Conservation (phyloP, 2,888 invertebrate genomes). For the Deroplatys truncata region DNA sequence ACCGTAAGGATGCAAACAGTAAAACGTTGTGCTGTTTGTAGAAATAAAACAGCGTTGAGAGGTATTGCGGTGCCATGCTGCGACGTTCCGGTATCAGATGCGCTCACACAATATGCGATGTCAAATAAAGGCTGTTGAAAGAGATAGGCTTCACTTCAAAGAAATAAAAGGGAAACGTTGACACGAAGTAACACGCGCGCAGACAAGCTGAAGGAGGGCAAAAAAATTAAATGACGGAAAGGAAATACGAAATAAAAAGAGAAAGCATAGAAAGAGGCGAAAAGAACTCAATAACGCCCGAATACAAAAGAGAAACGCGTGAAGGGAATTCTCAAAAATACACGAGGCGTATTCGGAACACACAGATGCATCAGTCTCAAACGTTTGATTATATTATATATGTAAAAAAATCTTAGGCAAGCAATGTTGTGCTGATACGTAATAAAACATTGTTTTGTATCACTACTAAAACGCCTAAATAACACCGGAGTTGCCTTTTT, state of each 20-base stretch:
- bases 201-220: not conserved
- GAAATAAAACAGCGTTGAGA: not conserved
- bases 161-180: not conserved
- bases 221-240: not conserved
- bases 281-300: not conserved
- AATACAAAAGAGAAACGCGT: not conserved
- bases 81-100: not conserved
- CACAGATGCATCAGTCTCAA: too few relatives aligned
- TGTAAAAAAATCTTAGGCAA: too few relatives aligned
- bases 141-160: not conserved
- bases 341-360: too few relatives aligned
- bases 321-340: not conserved
- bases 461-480: too few relatives aligned
- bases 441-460: too few relatives aligned
- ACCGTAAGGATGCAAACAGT: too few relatives aligned
- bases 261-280: not conserved
- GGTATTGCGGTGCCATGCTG: not conserved
- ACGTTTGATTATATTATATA: too few relatives aligned
- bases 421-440: too few relatives aligned
- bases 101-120: not conserved
- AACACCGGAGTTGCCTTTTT: too few relatives aligned
- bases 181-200: not conserved
- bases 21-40: too few relatives aligned
- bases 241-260: not conserved
- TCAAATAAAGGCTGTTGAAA: not conserved